Evolutionary conservation across 2,888 invertebrate species (phyloP), one percentile per base, ranked within the genome.

Genomic region (Onthophagus sagittarius): DNA sequence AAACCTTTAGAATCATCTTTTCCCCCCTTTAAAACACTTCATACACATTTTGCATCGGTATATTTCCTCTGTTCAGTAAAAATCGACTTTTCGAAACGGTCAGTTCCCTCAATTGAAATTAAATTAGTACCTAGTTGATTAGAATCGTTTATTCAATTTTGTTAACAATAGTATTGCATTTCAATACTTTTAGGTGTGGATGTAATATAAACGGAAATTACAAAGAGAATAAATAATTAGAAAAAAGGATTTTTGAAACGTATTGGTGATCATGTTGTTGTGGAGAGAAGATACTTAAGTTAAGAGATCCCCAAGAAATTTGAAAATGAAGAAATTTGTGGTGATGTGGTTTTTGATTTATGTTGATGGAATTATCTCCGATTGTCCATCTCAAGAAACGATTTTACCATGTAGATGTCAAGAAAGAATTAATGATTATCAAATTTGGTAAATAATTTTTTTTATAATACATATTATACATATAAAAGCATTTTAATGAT

Each of bases 391-490:
- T 31, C 91, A 93, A 75, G 93, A 94, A 80, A 88, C 89, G 69
- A 94, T 95, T 79, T 85, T 93, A 73, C 95, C 95, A 23, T 95
- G 95, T 83, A 90, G 94, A 79, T 95, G 95, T 84, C 90, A 94
- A 32, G 88, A 91, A 76, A 89, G 93, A 69, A 90, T 90, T 80
- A 91, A 92, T 81, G 94, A 95, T 81, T 88, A 93, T 79, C 95
- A 95, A 88, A 93, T 95, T 87, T 95, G 95, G 95, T 94, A 86
- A 86, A 82, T 78, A 9, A 7, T n/a, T 32, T 63, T 62, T 71
- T 70, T 73, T 62, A 9, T 62, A 15, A 62, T 72, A 6, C n/a
- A 6, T 72, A 23, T 2, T 23, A 23, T 23, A 23, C 23, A 3
- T 1, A 23, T n/a, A n/a, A n/a, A n/a, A n/a, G n/a, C n/a, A n/a